Base-by-base conservation (phyloP, 2,113 vertebrate genomes). In the Chlamydotis undulata region DNA sequence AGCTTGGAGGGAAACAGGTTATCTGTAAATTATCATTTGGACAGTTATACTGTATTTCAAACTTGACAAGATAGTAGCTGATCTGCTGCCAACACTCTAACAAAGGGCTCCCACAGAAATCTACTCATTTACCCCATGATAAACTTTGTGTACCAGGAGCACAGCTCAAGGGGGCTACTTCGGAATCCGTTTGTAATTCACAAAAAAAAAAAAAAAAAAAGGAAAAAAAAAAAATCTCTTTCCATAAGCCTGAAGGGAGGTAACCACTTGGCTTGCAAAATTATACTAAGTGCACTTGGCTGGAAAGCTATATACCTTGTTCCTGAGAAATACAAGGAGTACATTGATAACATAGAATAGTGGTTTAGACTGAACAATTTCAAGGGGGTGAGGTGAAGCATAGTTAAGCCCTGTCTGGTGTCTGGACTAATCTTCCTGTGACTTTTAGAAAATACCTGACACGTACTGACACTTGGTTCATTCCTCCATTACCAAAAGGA, bases 101-200 rank as follows among this genome's bases (percentile, higher is more conserved):
- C 68, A 93, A 96, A 94, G 52, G 45, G 33, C 35, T 89, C 73
- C 64, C 70, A 88, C 50, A 93, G 91, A 95, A 92, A 39, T 65
- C 57, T 55, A n/a, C 37, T 49, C 63, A 33, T 69, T 74, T 64
- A 60, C 35, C 21, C 33, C 2, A 0, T 33, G 50, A 89, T 85
- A 82, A 92, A 74, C 63, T n/a, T 50, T 18, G 25, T 23, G 52
- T 53, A 64, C 12, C 28, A 81, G 74, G 33, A 90, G 64, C 63
- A 75, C 39, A 71, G 61, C 24, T 73, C 16, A 0, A 64, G 31
- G 57, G 47, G 90, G 16, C 26, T 31, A 60, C 74, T 68, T 41
- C n/a, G 41, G 37, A 89, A 93, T 47, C 33, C 14, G 70, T 70
- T 19, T 43, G 22, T 67, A 69, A 69, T 31, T 78, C 10, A 4